These are phyloP conservation scores for Bergia sp. DNA, from an alignment of 92 coral and sea anemone genomes.

Conservation along the genomic window DNA sequence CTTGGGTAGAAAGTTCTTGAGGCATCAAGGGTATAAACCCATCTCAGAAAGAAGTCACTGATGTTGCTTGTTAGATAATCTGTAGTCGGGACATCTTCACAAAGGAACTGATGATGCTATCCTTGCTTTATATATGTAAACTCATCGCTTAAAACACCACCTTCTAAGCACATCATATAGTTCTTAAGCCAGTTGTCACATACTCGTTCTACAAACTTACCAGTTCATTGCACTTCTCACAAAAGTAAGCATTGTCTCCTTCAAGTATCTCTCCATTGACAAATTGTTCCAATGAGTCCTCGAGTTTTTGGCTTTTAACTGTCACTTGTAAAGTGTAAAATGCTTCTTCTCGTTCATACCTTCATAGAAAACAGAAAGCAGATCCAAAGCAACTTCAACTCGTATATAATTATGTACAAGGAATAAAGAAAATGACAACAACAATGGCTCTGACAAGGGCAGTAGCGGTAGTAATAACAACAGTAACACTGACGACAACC, in stretches of 20 bases:
- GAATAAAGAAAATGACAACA: background rate
- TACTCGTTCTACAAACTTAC: constrained; percentile 38
- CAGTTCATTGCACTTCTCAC: constrained; percentile 88
- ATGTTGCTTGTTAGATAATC: too few relatives aligned
- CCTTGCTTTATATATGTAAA: too few relatives aligned
- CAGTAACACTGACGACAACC: background rate
- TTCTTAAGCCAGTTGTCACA: background rate
- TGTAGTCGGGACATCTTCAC: too few relatives aligned
- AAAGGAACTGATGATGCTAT: too few relatives aligned
- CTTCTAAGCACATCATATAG: too few relatives aligned
- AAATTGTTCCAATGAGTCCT: constrained; percentile 90
- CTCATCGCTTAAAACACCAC: too few relatives aligned
- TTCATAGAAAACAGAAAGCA: constrained; percentile 14
- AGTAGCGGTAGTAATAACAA: background rate
- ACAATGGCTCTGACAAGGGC: background rate
- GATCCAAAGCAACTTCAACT: too few relatives aligned
- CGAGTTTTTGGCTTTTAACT: constrained; percentile 71
- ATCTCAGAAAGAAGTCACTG: too few relatives aligned
- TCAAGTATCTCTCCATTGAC: constrained; percentile 94
- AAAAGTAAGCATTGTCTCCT: constrained; percentile 92
- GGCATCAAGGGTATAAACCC: too few relatives aligned
- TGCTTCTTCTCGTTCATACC: constrained; percentile 90
- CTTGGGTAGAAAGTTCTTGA: too few relatives aligned
- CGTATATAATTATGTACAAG: too few relatives aligned
- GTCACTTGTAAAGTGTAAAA: constrained; percentile 85